phyloP scores from a whole-genome alignment of 2,888 invertebrate genomes.

The Prostheceraeus crozeri region DNA sequence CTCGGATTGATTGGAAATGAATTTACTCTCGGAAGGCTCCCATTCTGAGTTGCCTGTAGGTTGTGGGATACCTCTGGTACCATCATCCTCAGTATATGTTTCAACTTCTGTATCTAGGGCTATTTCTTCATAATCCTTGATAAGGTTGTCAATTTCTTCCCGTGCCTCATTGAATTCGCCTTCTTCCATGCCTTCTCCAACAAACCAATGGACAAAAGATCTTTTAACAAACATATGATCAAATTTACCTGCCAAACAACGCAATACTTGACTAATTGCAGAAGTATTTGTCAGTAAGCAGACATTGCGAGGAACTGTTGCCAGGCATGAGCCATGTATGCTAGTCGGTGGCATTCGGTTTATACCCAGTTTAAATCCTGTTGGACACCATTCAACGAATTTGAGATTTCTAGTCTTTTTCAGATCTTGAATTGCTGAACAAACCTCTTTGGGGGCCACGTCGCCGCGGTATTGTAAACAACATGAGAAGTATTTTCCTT shows the following conservation, averaged over 20 bases:
- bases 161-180: constrained; percentile 82
- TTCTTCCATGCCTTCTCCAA: constrained; percentile 59
- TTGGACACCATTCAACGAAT: constrained; percentile 75
- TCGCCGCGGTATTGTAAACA: constrained; percentile 43
- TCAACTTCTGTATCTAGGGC: too few relatives aligned
- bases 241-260: constrained; percentile 51
- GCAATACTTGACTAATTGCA: constrained; percentile 58
- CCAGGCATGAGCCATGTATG: constrained; percentile 67
- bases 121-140: constrained; percentile 57
- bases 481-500: constrained; percentile 44
- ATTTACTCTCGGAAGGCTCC: too few relatives aligned
- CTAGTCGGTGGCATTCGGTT: constrained; percentile 59
- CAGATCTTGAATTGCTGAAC: constrained; percentile 63
- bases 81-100: too few relatives aligned
- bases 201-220: constrained; percentile 56
- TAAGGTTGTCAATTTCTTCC: constrained; percentile 65
- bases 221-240: constrained; percentile 48
- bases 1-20: too few relatives aligned
- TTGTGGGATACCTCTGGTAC: too few relatives aligned
- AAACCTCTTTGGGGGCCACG: constrained; percentile 46
- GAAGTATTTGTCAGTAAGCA: constrained; percentile 59
- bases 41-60: too few relatives aligned
- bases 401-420: constrained; percentile 75
- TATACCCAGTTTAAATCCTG: constrained; percentile 65
- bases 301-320: constrained; percentile 59